Percentiles rank a stretch among this genome's conserved stretches.
Evolutionary conservation across 2,888 invertebrate genomes (phyloP).

Genomic region (Abrostola triplasia): DNA sequence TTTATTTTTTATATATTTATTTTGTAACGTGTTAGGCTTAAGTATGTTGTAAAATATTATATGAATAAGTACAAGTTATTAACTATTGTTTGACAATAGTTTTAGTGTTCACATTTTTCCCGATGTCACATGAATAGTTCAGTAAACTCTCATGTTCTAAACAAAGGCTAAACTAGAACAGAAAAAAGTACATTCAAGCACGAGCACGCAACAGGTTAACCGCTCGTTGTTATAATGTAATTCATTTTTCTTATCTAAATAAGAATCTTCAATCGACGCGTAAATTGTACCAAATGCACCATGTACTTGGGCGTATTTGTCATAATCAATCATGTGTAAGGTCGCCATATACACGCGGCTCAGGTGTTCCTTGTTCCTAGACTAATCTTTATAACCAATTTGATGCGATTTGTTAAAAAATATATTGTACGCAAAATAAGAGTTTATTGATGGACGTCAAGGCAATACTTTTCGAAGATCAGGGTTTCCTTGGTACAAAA

Average conservation of each 20-base stretch:
- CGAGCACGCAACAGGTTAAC: conserved; percentile 45
- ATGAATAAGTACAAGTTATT: too few species aligned
- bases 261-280: conserved; percentile 68
- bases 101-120: too few species aligned
- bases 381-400: conserved; percentile 38
- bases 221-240: conserved; percentile 55
- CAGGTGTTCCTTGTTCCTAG: conserved; percentile 63
- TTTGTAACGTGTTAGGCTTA: too few species aligned
- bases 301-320: conserved; percentile 70
- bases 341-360: conserved; percentile 59
- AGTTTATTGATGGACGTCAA: not conserved
- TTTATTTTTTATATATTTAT: too few species aligned
- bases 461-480: conserved; percentile 3
- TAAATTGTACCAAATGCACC: conserved; percentile 58
- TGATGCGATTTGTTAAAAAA: conserved; percentile 37
- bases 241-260: conserved; percentile 77
- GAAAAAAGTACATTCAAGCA: conserved; percentile 34
- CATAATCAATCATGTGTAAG: conserved; percentile 81
- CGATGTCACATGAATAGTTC: too few species aligned
- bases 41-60: too few species aligned
- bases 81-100: too few species aligned
- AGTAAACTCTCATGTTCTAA: too few species aligned
- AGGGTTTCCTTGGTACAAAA: conserved; percentile 14
- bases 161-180: not conserved
- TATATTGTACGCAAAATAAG: conserved; percentile 27